phyloP scores from a whole-genome alignment of 2,113 vertebrate genomes.

The Micronycteris hirsuta region DNA sequence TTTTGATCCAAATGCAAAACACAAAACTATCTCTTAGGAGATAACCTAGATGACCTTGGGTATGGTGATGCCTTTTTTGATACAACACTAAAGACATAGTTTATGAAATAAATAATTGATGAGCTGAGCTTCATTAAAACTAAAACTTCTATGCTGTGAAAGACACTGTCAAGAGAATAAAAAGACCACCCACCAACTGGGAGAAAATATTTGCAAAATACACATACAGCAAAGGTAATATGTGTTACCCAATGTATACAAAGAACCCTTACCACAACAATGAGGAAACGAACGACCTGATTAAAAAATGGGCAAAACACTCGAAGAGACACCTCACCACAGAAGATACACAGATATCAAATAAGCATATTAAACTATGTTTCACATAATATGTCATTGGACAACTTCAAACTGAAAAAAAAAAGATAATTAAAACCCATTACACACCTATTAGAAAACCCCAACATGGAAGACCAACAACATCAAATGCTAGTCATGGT shows the following conservation, averaged over 20 bases:
- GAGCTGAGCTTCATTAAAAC: background rate
- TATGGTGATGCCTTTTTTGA: background rate
- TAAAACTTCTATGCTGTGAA: background rate
- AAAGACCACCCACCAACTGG: background rate
- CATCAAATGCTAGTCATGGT: background rate
- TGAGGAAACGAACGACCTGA: background rate
- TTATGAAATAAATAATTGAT: background rate
- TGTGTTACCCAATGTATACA: background rate
- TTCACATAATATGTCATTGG: background rate
- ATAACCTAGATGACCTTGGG: background rate
- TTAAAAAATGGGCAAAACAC: background rate
- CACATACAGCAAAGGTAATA: background rate
- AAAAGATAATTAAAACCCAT: background rate
- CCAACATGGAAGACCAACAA: background rate
- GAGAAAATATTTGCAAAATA: background rate
- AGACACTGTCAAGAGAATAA: background rate
- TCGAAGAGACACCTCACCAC: background rate
- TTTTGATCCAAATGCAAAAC: background rate
- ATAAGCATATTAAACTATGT: background rate
- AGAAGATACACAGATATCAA: background rate
- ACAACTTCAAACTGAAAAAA: background rate
- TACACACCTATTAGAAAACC: background rate
- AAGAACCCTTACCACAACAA: background rate
- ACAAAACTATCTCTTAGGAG: background rate
- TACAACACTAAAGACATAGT: background rate